A percentile compares a stretch with the other conserved stretches of the same genome.
phyloP scores from a whole-genome alignment of 1,140 invertebrate genomes.

The Seison nebaliae region DNA sequence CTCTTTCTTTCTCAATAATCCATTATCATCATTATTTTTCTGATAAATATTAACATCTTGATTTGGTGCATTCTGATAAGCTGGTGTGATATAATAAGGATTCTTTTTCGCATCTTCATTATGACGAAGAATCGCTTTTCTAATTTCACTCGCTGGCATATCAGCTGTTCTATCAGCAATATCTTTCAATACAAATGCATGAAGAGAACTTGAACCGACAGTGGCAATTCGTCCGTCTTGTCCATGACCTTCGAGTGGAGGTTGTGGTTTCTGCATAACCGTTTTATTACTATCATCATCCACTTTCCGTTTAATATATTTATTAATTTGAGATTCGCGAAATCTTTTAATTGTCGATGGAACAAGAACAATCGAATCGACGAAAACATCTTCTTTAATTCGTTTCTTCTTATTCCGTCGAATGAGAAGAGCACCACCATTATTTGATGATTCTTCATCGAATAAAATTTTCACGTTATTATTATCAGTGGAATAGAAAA shows the following conservation, averaged over 20 bases:
- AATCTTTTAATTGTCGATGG: slow-evolving; percentile 78
- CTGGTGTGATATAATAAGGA: slow-evolving; percentile 78
- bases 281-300: slow-evolving; percentile 37
- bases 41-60: too few species aligned
- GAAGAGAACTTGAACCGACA: slow-evolving; percentile 75
- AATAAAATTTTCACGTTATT: slow-evolving; percentile 67
- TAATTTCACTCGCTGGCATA: slow-evolving; percentile 76
- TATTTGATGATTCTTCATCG: slow-evolving; percentile 49
- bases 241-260: slow-evolving; percentile 59
- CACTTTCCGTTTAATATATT: slow-evolving; percentile 26
- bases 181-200: slow-evolving; percentile 83
- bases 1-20: too few species aligned
- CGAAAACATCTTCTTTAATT: slow-evolving; percentile 40
- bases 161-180: slow-evolving; percentile 61
- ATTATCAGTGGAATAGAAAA: slow-evolving; percentile 68
- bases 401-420: slow-evolving; percentile 46
- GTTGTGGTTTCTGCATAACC: slow-evolving; percentile 58
- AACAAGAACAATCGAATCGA: slow-evolving; percentile 17
- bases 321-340: slow-evolving; percentile 60
- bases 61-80: slow-evolving; percentile 58
- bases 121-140: slow-evolving; percentile 79
- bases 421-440: slow-evolving; percentile 41
- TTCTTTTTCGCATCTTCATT: slow-evolving; percentile 85
- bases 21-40: too few species aligned
- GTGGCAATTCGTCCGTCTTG: slow-evolving; percentile 70